These are phyloP conservation scores for Nanorana parkeri DNA, from an alignment of 2,113 vertebrate genomes.

Conservation along the genomic window DNA sequence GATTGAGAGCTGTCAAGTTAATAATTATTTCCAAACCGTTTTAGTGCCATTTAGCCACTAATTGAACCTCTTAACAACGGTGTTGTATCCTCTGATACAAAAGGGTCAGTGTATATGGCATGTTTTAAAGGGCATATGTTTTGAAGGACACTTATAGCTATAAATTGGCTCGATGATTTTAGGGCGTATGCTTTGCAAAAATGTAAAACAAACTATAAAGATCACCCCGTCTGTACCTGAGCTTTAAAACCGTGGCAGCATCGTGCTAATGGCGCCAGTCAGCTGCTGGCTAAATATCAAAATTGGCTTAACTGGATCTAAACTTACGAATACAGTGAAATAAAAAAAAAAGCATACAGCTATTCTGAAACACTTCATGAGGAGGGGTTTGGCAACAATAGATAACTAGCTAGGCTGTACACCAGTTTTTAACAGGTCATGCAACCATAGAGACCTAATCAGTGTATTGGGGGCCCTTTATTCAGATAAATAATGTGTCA, in stretches of 20 bases:
- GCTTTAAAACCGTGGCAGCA: conserved; percentile 1
- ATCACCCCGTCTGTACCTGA: conserved; percentile 10
- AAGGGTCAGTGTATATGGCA: conserved; percentile 5
- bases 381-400: not conserved
- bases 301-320: conserved; percentile 11
- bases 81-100: conserved; percentile 29
- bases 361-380: conserved; percentile 2
- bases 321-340: conserved; percentile 8
- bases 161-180: conserved; percentile 1
- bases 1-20: conserved; percentile 53
- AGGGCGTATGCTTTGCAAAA: conserved; percentile 11
- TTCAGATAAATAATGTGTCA: no score
- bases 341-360: not conserved
- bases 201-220: conserved; percentile 20
- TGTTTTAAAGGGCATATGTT: conserved; percentile 9
- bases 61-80: conserved; percentile 29
- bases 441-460: no score
- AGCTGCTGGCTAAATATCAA: conserved; percentile 6
- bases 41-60: conserved; percentile 42
- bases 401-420: no score
- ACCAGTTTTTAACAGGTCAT: no score
- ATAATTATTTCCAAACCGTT: conserved; percentile 47
- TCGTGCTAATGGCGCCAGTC: conserved; percentile 1
- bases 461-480: no score
- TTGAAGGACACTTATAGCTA: conserved; percentile 10